Evolutionary conservation across 2,797 vertebrate species (phyloP).

Genomic region (Fringilla coelebs): DNA sequence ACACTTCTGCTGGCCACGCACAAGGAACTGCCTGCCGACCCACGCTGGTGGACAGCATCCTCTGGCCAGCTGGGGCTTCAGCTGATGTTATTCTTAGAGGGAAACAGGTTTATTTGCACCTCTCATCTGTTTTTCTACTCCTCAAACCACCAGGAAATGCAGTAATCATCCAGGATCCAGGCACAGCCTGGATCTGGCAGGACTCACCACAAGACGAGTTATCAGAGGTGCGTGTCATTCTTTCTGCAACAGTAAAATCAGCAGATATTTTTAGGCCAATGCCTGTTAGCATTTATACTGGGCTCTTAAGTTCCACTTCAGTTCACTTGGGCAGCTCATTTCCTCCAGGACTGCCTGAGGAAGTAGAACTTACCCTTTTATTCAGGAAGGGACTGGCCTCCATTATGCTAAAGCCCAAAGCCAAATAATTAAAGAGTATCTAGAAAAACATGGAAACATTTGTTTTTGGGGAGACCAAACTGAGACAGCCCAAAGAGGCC

Average conservation of each 20-base stretch:
- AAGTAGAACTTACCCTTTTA: background rate
- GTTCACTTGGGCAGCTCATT: background rate
- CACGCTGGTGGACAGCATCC: fast-evolving
- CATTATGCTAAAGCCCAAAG: background rate
- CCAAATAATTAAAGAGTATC: background rate
- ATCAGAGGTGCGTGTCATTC: background rate
- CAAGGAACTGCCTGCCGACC: fast-evolving
- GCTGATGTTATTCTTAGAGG: background rate
- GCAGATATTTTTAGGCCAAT: background rate
- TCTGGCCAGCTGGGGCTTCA: background rate
- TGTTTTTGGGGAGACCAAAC: background rate
- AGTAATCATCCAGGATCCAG: background rate
- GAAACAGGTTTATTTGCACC: background rate
- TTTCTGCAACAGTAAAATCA: background rate
- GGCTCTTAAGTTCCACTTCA: background rate
- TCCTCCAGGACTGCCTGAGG: background rate
- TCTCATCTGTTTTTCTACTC: background rate
- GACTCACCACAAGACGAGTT: background rate
- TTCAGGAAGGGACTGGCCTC: background rate
- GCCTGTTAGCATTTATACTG: background rate
- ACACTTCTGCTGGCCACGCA: background rate
- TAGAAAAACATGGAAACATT: background rate
- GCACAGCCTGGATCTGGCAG: background rate
- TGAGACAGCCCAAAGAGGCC: background rate
- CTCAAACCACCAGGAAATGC: background rate